These are phyloP conservation scores for Sepiola atlantica DNA, from an alignment of 2,888 invertebrate species.

Conservation along the genomic window DNA sequence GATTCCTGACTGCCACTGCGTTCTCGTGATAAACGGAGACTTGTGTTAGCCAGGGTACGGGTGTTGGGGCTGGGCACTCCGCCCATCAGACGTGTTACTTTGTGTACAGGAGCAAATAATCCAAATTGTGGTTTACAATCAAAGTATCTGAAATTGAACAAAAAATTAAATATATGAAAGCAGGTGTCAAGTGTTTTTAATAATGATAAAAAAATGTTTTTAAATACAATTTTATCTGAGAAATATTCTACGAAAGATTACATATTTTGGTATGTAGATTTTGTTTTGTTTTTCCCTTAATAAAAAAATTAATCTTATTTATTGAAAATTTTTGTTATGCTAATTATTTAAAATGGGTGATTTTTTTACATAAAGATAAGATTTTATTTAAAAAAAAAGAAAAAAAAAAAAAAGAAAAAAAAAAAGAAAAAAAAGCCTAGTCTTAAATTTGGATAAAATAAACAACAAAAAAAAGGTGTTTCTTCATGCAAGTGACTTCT, in stretches of 20 bases:
- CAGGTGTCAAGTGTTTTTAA: no score
- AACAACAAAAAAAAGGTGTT: neutral
- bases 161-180: neutral
- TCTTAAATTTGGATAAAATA: neutral
- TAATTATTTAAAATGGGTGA: neutral
- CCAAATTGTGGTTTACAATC: constrained; percentile 92
- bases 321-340: neutral
- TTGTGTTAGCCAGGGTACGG: constrained; percentile 61
- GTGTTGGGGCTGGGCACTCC: constrained; percentile 58
- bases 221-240: neutral
- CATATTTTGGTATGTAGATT: neutral
- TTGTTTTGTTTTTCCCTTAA: neutral
- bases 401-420: neutral
- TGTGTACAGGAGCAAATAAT: constrained; percentile 92
- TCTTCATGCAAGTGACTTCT: constrained; percentile 1
- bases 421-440: neutral
- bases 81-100: constrained; percentile 83
- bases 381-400: neutral
- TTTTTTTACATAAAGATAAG: neutral
- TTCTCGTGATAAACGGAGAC: constrained; percentile 66
- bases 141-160: constrained; percentile 84
- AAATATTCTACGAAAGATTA: neutral
- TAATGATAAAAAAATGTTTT: neutral
- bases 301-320: neutral
- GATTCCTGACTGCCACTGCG: constrained; percentile 83